Evolutionary conservation across 2,113 vertebrate genomes (phyloP).

Genomic region (Pipa parva): DNA sequence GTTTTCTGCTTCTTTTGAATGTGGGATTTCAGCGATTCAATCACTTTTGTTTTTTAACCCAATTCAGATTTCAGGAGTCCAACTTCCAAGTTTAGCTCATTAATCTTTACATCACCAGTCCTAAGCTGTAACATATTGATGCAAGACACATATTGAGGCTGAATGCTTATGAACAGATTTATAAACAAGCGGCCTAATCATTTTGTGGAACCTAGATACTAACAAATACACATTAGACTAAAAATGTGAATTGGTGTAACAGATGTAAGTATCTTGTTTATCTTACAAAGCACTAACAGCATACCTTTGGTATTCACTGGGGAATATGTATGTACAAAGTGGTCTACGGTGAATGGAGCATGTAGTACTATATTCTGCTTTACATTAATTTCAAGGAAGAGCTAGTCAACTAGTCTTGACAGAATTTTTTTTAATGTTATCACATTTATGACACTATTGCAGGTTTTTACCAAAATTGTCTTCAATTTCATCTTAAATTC

Average conservation of each 20-base stretch:
- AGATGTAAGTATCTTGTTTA: slow-evolving; percentile 4
- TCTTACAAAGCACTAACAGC: not conserved
- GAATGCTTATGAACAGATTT: slow-evolving; percentile 10
- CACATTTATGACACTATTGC: not conserved
- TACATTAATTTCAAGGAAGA: slow-evolving; percentile 22
- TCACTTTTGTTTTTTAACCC: slow-evolving; percentile 47
- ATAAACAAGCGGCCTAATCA: slow-evolving; percentile 18
- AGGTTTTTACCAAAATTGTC: no score
- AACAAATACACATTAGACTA: slow-evolving; percentile 29
- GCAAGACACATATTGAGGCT: slow-evolving; percentile 16
- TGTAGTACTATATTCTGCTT: slow-evolving; percentile 14
- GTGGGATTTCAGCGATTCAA: slow-evolving; percentile 51
- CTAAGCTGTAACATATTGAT: slow-evolving; percentile 46
- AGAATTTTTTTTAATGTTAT: not conserved
- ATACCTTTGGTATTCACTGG: not conserved
- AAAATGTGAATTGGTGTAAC: slow-evolving; percentile 16
- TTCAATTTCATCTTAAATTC: no score
- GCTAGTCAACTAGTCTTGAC: slow-evolving; percentile 6
- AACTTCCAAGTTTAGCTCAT: slow-evolving; percentile 46
- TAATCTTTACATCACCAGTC: slow-evolving; percentile 47
- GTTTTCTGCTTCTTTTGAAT: slow-evolving; percentile 50
- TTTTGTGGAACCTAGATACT: slow-evolving; percentile 17
- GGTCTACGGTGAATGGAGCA: not conserved
- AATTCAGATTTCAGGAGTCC: slow-evolving; percentile 50
- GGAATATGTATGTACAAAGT: not conserved